These are phyloP conservation scores for Sesamia nonagrioides DNA, from an alignment of 1,140 invertebrate genomes.

Conservation along the genomic window DNA sequence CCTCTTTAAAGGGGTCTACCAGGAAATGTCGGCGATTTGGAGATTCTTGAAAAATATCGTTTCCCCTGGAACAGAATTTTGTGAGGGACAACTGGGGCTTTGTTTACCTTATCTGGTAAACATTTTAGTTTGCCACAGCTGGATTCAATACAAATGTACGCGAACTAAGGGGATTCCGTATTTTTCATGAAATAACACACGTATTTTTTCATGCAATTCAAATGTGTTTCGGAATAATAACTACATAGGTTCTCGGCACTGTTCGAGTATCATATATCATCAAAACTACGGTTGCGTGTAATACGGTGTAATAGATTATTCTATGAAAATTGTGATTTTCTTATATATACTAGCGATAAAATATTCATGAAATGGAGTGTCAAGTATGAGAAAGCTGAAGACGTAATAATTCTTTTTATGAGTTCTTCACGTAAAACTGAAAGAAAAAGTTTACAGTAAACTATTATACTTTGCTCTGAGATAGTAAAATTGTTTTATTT, in stretches of 20 bases:
- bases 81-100: constrained; percentile 45
- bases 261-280: constrained; percentile 15
- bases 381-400: constrained; percentile 31
- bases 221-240: constrained; percentile 24
- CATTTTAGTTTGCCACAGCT: constrained; percentile 36
- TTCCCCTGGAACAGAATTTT: constrained; percentile 51
- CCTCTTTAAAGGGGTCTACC: constrained; percentile 51
- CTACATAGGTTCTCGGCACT: background rate
- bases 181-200: constrained; percentile 16
- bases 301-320: constrained; percentile 19
- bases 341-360: background rate
- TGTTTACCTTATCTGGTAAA: constrained; percentile 51
- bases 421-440: constrained; percentile 22
- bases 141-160: constrained; percentile 30
- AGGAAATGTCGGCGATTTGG: constrained; percentile 61
- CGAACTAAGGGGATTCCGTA: constrained; percentile 12
- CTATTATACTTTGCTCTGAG: constrained; percentile 28
- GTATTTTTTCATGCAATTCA: constrained; percentile 25
- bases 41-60: constrained; percentile 63
- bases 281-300: constrained; percentile 18
- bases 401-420: constrained; percentile 37
- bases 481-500: constrained; percentile 24
- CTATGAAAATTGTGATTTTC: constrained; percentile 15
- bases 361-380: constrained; percentile 37
- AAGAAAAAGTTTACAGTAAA: constrained; percentile 27